Conservation (phyloP, 2,113 vertebrate genomes). For the Microtus oregoni region DNA sequence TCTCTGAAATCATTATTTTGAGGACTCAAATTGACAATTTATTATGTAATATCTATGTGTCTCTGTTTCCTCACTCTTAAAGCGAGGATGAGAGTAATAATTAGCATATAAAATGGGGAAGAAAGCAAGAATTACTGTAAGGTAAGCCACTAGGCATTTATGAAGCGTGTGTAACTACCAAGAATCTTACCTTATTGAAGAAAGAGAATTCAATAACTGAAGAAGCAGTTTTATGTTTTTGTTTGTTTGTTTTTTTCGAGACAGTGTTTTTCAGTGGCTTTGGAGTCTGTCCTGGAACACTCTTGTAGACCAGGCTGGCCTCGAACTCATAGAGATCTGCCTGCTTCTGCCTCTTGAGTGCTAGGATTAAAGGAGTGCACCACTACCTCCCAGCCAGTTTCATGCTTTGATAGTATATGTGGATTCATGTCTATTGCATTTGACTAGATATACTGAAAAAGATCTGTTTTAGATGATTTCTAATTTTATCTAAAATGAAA, state of each 20-base stretch:
- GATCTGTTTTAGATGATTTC: not conserved
- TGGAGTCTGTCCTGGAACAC: no score
- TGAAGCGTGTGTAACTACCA: not conserved
- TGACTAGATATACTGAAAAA: not conserved
- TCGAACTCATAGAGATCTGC: no score
- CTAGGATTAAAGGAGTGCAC: no score
- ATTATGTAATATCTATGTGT: not conserved
- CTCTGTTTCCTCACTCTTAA: not conserved
- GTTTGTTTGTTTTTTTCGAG: no score
- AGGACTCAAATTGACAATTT: not conserved
- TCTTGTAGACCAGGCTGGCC: no score
- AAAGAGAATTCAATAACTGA: not conserved
- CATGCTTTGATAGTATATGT: not conserved
- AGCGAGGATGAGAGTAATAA: not conserved
- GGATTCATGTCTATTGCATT: not conserved
- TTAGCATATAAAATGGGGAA: not conserved
- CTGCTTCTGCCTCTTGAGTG: no score
- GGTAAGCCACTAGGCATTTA: not conserved
- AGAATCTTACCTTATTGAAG: not conserved
- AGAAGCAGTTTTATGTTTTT: not conserved
- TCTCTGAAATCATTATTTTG: not conserved
- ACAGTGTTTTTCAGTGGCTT: no score
- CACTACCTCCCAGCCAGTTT: not conserved
- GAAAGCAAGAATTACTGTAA: not conserved
- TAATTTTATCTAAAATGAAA: conserved; percentile 3